Evolutionary conservation across 1,140 invertebrate genomes (phyloP).

Genomic region (Solen grandis): DNA sequence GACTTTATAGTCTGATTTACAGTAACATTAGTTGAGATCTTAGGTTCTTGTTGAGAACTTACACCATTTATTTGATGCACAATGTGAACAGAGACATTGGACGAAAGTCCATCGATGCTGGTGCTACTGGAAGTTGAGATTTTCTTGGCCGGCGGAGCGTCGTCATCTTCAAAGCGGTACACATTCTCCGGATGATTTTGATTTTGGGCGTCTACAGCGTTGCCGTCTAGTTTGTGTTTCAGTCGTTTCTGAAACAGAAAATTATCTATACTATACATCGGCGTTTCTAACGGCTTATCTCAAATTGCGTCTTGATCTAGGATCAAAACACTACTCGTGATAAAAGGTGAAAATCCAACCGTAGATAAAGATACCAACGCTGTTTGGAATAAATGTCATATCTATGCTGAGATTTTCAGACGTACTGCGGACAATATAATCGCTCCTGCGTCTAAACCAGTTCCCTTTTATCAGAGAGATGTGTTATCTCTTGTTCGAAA

Average conservation of each 20-base stretch:
- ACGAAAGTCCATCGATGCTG: constrained; percentile 24
- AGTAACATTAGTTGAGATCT: constrained; percentile 95
- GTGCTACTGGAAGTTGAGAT: constrained; percentile 25
- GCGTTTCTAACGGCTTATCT: background rate
- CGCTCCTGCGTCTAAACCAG: too few relatives aligned
- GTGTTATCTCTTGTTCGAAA: too few relatives aligned
- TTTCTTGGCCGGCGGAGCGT: constrained; percentile 54
- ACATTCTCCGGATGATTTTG: constrained; percentile 58
- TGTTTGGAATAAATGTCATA: background rate
- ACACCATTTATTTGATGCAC: constrained; percentile 92
- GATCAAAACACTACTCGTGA: background rate
- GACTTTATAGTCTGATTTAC: constrained; percentile 93
- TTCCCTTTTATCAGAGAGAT: too few relatives aligned
- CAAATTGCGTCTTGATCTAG: background rate
- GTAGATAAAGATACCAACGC: background rate
- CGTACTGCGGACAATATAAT: background rate
- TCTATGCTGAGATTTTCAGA: background rate
- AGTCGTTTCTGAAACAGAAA: constrained; percentile 71
- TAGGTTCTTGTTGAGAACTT: constrained; percentile 89
- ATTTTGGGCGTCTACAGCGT: constrained; percentile 63
- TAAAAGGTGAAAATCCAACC: background rate
- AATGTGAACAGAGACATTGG: constrained; percentile 90
- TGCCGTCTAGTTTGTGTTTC: constrained; percentile 74
- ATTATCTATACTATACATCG: background rate
- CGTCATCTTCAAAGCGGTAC: constrained; percentile 69